Conservation (phyloP, 2,113 vertebrate species). For the Micromys minutus region DNA sequence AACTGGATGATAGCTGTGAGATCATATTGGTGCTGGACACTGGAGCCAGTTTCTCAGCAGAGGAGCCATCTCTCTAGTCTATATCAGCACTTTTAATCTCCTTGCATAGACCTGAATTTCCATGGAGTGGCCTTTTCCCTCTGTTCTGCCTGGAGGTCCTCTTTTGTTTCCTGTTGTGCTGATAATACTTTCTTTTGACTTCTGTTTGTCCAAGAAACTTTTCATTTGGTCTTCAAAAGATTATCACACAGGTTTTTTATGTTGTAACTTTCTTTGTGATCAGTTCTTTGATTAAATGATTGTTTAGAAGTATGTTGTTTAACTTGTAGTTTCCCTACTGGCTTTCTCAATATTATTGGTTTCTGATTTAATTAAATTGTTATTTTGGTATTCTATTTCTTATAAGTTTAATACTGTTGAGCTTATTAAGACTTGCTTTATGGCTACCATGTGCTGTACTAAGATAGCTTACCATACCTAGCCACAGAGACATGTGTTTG, state of each 20-base stretch:
- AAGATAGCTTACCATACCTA: neutral
- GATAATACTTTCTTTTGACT: neutral
- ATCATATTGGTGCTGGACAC: neutral
- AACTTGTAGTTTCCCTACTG: neutral
- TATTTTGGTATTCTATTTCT: neutral
- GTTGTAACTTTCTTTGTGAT: neutral
- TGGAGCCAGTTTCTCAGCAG: neutral
- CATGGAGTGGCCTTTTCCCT: neutral
- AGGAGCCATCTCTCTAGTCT: no score
- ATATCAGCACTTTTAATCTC: neutral
- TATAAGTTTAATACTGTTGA: neutral
- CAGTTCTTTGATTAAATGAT: neutral
- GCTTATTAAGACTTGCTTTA: neutral
- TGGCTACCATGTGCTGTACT: neutral
- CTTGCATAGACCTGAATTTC: neutral
- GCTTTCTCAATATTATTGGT: neutral
- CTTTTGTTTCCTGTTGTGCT: neutral
- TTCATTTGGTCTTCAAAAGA: neutral
- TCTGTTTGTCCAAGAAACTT: neutral
- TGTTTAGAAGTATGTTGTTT: neutral
- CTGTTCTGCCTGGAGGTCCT: neutral
- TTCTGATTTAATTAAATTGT: neutral
- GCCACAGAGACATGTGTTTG: neutral
- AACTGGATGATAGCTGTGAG: neutral
- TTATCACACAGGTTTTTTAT: neutral